Conservation (phyloP, 1,140 invertebrate genomes). For the Diuraphis noxia region DNA sequence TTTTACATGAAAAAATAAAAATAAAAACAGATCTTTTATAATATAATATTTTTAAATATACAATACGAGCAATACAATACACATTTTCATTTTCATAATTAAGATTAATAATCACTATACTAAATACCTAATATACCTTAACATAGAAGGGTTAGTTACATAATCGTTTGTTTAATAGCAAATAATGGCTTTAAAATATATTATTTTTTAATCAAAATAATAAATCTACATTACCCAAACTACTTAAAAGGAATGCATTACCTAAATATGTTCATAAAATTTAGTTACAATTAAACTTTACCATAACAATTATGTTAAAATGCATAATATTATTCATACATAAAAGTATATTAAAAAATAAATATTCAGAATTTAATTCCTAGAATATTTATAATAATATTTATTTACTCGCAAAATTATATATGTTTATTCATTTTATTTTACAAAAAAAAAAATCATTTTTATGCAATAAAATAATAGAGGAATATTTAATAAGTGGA, state of each 20-base stretch:
- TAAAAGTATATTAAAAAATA: not conserved
- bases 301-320: not conserved
- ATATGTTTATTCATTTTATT: not conserved
- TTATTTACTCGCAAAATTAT: not conserved
- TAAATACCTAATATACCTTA: not conserved
- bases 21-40: not conserved
- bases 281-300: not conserved
- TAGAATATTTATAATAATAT: not conserved
- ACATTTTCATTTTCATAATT: not conserved
- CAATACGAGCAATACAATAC: not conserved
- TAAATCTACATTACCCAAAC: not conserved
- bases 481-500: not conserved
- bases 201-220: not conserved
- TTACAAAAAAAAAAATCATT: no score
- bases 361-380: not conserved
- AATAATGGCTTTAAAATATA: not conserved
- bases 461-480: no score
- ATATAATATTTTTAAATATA: not conserved
- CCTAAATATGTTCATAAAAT: not conserved
- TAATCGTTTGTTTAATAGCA: not conserved
- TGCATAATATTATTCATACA: not conserved
- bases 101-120: conserved; percentile 11
- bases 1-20: not conserved
- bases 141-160: not conserved
- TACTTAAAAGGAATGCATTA: not conserved